Evolutionary conservation across 1,140 invertebrate species (phyloP), one percentile per base, ranked within the genome.

Genomic region (Spodoptera litura): DNA sequence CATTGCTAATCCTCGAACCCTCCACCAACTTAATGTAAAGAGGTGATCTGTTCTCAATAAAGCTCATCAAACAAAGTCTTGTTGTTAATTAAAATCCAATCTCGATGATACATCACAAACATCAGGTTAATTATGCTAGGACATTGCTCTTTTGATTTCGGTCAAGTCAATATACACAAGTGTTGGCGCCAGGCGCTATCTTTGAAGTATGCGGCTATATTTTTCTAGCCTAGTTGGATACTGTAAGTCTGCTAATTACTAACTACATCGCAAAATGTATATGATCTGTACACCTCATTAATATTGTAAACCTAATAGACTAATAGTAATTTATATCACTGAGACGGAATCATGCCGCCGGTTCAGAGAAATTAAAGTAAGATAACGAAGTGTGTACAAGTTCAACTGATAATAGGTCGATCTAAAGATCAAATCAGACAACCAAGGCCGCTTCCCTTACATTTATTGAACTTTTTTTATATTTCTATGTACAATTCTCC

Each of bases 121-220:
- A 85, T 27, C 44, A 35, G 20, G 77, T 84, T 83, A 80, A 82
- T 73, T 44, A 53, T 64, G n/a, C 68, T 82, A 88, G 89, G 87
- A 88, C 90, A 81, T 88, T 91, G 89, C 85, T 88, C 90, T 78
- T 83, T 82, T 81, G 59, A 92, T 88, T 91, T 92, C 87, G 92
- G 90, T 92, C 86, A 91, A 79, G 85, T 88, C 84, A 90, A 90
- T 44, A 44, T 44, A 44, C 85, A 88, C n/a, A 70, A 71, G 61
- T 66, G 81, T 68, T 66, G 75, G 56, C 73, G 79, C 13, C 61
- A 73, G 52, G 20, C 83, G 76, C 79, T 85, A 80, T 87, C 83
- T 83, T 59, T 77, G 51, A 56, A 53, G 38, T 38, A 55, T 49
- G 15, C 31, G 52, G 51, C 44, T 13, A 68, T 68, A 68, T 56